Evolutionary conservation across 2,888 invertebrate genomes (phyloP).

Genomic region (Galeopsomyia nigrocyanea): DNA sequence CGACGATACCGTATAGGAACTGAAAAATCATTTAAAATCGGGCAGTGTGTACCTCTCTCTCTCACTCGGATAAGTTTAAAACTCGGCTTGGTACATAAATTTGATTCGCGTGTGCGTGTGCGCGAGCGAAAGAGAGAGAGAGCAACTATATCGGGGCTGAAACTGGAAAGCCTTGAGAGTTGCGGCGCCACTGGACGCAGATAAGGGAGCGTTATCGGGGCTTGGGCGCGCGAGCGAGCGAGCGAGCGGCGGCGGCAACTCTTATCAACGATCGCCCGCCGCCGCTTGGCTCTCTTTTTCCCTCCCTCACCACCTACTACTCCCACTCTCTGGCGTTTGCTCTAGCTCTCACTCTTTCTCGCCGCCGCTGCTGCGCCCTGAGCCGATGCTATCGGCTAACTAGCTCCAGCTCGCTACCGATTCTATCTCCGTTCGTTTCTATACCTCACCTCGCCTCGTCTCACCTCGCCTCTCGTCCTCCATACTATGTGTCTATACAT

Average conservation of each 20-base stretch:
- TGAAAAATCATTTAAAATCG: conserved; percentile 33
- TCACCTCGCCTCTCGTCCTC: no score
- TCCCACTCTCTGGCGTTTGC: conserved; percentile 49
- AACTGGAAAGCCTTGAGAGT: conserved; percentile 66
- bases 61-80: no score
- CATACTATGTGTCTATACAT: background rate
- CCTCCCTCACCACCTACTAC: conserved; percentile 42
- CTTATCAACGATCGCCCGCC: conserved; percentile 71
- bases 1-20: background rate
- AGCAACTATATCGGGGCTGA: conserved; percentile 32
- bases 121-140: no score
- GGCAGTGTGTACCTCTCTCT: background rate
- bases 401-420: conserved; percentile 72
- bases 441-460: no score
- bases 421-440: conserved; percentile 66
- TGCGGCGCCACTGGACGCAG: conserved; percentile 68
- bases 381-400: conserved; percentile 73
- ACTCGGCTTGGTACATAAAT: conserved; percentile 18
- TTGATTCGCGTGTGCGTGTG: conserved; percentile 17
- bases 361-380: conserved; percentile 60
- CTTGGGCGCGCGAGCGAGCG: conserved; percentile 51
- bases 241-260: conserved; percentile 54
- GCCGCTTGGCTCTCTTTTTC: conserved; percentile 60
- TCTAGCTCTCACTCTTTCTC: conserved; percentile 51
- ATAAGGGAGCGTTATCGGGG: conserved; percentile 68